phyloP scores from a whole-genome alignment of 1,140 invertebrate genomes.

The Drosophila takahashii region DNA sequence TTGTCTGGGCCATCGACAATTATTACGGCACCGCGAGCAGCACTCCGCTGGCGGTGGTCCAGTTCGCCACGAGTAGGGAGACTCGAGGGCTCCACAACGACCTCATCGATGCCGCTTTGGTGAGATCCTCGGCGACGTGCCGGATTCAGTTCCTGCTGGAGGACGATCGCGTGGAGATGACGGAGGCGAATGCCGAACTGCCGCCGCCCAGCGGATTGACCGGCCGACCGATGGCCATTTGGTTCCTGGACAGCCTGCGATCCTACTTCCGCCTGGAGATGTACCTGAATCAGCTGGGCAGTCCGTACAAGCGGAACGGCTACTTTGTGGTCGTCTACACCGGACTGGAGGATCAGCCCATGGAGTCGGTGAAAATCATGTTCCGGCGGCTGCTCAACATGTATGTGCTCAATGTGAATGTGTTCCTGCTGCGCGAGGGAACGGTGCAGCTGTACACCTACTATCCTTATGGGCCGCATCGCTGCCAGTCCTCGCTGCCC shows the following conservation, averaged over 20 bases:
- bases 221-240: constrained; percentile 47
- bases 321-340: constrained; percentile 71
- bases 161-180: constrained; percentile 34
- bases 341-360: constrained; percentile 47
- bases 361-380: constrained; percentile 53
- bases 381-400: constrained; percentile 65
- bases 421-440: constrained; percentile 45
- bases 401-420: constrained; percentile 71
- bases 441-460: constrained; percentile 69
- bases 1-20: constrained; percentile 72
- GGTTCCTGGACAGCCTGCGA: constrained; percentile 69
- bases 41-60: constrained; percentile 53
- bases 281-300: constrained; percentile 36
- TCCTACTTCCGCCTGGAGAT: constrained; percentile 58
- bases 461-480: constrained; percentile 61
- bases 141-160: constrained; percentile 57
- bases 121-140: constrained; percentile 2
- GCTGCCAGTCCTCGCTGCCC: constrained; percentile 63
- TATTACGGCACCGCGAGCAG: constrained; percentile 49
- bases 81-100: constrained; percentile 60
- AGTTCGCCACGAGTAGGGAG: constrained; percentile 52
- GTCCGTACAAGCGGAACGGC: constrained; percentile 66
- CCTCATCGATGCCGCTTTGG: constrained; percentile 57
- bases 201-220: constrained; percentile 28
- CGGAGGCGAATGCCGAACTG: background rate